Evolutionary conservation across 2,113 vertebrate genomes (phyloP).

Genomic region (Microcebus tavaratra): DNA sequence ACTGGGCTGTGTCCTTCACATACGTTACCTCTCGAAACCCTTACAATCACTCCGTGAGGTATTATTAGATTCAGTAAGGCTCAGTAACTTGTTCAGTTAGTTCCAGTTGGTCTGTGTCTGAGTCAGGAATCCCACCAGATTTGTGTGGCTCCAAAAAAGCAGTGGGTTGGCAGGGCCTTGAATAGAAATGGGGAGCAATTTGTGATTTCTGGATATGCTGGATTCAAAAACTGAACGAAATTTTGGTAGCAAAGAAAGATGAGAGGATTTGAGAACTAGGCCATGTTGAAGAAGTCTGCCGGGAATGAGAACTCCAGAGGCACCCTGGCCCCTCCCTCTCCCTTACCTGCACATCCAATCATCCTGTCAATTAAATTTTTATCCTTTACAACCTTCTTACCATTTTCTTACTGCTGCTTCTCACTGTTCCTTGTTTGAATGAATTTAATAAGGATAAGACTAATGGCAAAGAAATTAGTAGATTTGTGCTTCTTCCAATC

Average conservation of each 20-base stretch:
- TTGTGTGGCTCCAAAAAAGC: neutral
- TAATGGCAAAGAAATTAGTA: too few species aligned
- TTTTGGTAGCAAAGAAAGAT: neutral
- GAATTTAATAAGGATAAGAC: too few species aligned
- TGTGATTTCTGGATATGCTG: neutral
- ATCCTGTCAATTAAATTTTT: too few species aligned
- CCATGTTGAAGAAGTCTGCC: neutral
- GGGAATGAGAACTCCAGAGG: neutral
- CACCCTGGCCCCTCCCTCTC: too few species aligned
- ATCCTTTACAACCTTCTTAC: too few species aligned
- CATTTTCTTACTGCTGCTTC: too few species aligned
- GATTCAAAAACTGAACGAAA: neutral
- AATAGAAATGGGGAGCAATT: neutral
- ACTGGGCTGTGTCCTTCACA: neutral
- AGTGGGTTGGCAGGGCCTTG: neutral
- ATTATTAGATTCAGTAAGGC: neutral
- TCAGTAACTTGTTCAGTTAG: neutral
- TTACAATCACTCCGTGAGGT: neutral
- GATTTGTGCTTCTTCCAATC: too few species aligned
- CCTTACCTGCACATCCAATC: too few species aligned
- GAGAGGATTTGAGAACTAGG: neutral
- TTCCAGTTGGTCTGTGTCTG: neutral
- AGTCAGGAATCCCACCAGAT: neutral
- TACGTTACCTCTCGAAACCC: constrained; percentile 10
- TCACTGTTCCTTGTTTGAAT: too few species aligned